A percentile compares a stretch with the other conserved stretches of the same genome.
phyloP scores from a whole-genome alignment of 2,113 vertebrate species.

The Myrmecobius fasciatus region DNA sequence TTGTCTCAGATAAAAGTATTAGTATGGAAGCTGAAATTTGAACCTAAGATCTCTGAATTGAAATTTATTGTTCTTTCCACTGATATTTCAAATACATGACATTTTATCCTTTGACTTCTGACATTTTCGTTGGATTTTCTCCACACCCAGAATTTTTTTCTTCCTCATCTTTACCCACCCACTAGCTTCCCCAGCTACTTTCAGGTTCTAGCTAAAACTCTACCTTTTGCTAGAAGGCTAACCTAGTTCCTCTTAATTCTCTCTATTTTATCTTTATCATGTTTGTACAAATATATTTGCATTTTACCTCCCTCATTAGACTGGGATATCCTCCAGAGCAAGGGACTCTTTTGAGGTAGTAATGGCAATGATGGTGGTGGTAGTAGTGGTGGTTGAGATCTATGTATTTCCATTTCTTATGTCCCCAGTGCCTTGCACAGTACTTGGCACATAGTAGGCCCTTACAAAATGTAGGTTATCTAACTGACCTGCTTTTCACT shows the following conservation, averaged over 20 bases:
- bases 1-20: not conserved
- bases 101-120: not conserved
- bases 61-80: not conserved
- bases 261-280: not conserved
- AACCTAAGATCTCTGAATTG: not conserved
- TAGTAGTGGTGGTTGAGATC: too few relatives aligned
- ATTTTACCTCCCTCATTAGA: not conserved
- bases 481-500: not conserved
- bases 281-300: not conserved
- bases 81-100: not conserved
- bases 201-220: not conserved
- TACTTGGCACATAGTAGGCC: not conserved
- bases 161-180: not conserved
- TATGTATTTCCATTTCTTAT: not conserved
- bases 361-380: too few relatives aligned
- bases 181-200: not conserved
- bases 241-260: not conserved
- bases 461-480: not conserved
- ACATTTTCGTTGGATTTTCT: not conserved
- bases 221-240: not conserved
- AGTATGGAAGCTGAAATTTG: not conserved
- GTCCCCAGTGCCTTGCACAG: not conserved
- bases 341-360: not conserved
- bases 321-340: not conserved
- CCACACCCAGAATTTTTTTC: not conserved